Percentiles rank a stretch among this genome's conserved stretches.
phyloP scores from a whole-genome alignment of 1,140 invertebrate genomes.

The Frieseomelitta varia region DNA sequence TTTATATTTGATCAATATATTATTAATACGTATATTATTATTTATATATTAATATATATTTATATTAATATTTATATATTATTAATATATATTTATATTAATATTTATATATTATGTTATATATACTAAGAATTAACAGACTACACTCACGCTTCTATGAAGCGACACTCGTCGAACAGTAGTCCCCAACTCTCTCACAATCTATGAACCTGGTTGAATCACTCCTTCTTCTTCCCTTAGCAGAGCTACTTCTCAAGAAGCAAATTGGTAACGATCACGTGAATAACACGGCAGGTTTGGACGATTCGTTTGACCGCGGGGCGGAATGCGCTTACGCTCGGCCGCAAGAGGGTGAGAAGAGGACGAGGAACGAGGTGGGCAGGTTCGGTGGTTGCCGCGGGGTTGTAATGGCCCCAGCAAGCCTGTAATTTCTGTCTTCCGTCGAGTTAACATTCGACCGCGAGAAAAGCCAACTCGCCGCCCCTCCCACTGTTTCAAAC shows the following conservation, averaged over 20 bases:
- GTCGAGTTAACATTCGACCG: constrained; percentile 55
- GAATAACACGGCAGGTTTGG: constrained; percentile 31
- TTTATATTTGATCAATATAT: no score
- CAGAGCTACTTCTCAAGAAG: neutral
- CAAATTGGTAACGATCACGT: constrained; percentile 47
- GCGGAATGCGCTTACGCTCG: constrained; percentile 6
- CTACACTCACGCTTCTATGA: no score
- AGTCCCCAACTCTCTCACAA: neutral
- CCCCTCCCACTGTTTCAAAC: neutral
- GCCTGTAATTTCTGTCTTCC: constrained; percentile 56
- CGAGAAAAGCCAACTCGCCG: constrained; percentile 25
- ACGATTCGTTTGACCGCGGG: constrained; percentile 26
- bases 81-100: no score
- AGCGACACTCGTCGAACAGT: no score
- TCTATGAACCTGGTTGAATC: neutral
- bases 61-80: no score
- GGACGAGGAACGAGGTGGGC: neutral
- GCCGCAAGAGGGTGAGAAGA: neutral
- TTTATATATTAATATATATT: no score
- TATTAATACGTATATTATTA: no score
- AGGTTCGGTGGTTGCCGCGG: constrained; percentile 32
- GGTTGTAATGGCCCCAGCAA: constrained; percentile 46
- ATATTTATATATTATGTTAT: no score
- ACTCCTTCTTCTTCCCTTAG: no score
- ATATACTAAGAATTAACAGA: no score